These are phyloP conservation scores for Chironomus tepperi DNA, from an alignment of 1,140 invertebrate genomes.

Conservation along the genomic window DNA sequence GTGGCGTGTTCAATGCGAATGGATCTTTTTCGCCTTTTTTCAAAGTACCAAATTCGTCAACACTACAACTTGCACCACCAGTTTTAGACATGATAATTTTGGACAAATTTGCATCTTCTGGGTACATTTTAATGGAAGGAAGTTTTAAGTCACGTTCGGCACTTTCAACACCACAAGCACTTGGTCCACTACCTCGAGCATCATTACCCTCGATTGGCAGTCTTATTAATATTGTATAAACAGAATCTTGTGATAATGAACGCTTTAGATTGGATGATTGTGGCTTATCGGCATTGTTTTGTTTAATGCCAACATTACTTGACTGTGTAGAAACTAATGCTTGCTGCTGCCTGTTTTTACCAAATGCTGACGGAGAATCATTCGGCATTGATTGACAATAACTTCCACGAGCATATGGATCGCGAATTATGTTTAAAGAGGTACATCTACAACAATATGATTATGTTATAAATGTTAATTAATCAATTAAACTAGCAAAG, in stretches of 20 bases:
- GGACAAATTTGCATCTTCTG: constrained; percentile 52
- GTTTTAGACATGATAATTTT: constrained; percentile 28
- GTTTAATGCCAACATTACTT: background rate
- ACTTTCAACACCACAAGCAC: constrained; percentile 42
- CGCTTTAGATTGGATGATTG: constrained; percentile 32
- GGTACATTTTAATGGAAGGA: constrained; percentile 80
- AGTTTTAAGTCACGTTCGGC: constrained; percentile 38
- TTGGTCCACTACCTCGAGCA: background rate
- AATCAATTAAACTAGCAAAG: too few relatives aligned
- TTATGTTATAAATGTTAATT: constrained; percentile 23
- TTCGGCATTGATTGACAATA: constrained; percentile 11
- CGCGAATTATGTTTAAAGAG: constrained; percentile 71
- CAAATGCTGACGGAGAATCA: constrained; percentile 1
- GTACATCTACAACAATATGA: constrained; percentile 48
- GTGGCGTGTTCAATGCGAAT: constrained; percentile 24
- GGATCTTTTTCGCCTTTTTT: constrained; percentile 20
- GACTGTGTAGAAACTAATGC: background rate
- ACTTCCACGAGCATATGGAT: constrained; percentile 46
- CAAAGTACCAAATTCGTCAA: background rate
- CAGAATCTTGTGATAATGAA: constrained; percentile 60
- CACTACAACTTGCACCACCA: constrained; percentile 26
- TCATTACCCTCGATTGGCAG: constrained; percentile 55
- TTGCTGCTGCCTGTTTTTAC: background rate
- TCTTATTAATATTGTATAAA: constrained; percentile 88
- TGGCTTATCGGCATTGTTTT: background rate